Percentiles rank a stretch among this genome's conserved stretches.
These are phyloP conservation scores for Melanerpes aurifrons DNA, from an alignment of 2,113 vertebrate genomes.

Conservation along the genomic window DNA sequence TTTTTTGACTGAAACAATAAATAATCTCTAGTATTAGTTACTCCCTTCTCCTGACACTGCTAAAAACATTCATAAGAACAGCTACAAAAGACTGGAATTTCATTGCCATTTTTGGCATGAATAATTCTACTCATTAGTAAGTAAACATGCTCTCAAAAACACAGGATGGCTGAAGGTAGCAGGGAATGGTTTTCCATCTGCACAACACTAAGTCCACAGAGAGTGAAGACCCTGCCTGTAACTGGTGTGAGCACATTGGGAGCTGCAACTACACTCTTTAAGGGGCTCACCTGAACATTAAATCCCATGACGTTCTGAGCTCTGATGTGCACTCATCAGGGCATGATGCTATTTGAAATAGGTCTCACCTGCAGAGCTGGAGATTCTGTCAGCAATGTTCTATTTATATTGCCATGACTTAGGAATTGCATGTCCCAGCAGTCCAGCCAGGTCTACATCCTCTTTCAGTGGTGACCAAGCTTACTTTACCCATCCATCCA, in stretches of 20 bases:
- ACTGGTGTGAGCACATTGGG: neutral
- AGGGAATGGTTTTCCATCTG: neutral
- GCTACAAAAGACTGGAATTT: neutral
- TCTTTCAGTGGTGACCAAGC: neutral
- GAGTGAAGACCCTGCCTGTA: neutral
- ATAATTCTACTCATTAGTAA: neutral
- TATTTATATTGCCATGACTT: neutral
- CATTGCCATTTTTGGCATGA: neutral
- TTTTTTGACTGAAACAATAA: neutral
- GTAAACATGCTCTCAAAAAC: neutral
- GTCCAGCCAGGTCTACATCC: neutral
- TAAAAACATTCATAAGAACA: neutral
- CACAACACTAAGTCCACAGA: neutral
- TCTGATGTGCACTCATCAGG: neutral
- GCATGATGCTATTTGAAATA: neutral
- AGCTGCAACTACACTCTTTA: neutral
- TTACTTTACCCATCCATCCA: too few species aligned
- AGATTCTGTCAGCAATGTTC: neutral
- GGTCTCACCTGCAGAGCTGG: neutral
- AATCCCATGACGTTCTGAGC: neutral
- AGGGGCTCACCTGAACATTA: neutral
- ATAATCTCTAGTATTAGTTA: neutral
- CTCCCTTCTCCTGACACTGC: neutral
- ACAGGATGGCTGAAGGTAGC: fast-evolving
- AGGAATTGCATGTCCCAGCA: neutral